These are phyloP conservation scores for Hypercompe scribonia DNA, from an alignment of 2,888 invertebrate genomes.

Conservation along the genomic window DNA sequence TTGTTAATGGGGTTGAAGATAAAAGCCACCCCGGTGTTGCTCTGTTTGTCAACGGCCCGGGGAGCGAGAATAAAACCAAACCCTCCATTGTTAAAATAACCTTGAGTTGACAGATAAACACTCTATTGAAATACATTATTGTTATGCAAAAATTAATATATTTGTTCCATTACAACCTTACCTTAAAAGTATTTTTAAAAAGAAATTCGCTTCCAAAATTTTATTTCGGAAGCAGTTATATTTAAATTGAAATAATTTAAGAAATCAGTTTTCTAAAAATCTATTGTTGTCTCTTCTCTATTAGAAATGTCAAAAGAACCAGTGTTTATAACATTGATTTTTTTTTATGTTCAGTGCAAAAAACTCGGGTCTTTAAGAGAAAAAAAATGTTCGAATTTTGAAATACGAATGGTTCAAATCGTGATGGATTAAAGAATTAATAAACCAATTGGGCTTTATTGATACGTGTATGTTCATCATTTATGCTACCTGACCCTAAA, in stretches of 20 bases:
- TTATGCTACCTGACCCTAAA: neutral
- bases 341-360: neutral
- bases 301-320: constrained; percentile 19
- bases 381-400: neutral
- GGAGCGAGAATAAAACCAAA: neutral
- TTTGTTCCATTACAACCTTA: constrained; percentile 41
- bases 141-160: constrained; percentile 8
- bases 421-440: neutral
- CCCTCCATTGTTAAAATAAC: neutral
- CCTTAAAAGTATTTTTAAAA: constrained; percentile 24
- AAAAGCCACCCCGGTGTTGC: too few relatives aligned
- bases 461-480: neutral
- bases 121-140: constrained; percentile 5
- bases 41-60: too few relatives aligned
- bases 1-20: too few relatives aligned
- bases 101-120: neutral
- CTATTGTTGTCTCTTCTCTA: constrained; percentile 8
- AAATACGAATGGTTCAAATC: neutral
- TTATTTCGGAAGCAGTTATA: constrained; percentile 24
- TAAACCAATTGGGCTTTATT: neutral
- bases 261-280: neutral
- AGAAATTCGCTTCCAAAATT: constrained; percentile 33
- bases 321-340: neutral
- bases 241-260: constrained; percentile 7
- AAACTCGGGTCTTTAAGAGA: neutral